Conservation (phyloP, 2,113 vertebrate species). For the Atherinomorus stipes region DNA sequence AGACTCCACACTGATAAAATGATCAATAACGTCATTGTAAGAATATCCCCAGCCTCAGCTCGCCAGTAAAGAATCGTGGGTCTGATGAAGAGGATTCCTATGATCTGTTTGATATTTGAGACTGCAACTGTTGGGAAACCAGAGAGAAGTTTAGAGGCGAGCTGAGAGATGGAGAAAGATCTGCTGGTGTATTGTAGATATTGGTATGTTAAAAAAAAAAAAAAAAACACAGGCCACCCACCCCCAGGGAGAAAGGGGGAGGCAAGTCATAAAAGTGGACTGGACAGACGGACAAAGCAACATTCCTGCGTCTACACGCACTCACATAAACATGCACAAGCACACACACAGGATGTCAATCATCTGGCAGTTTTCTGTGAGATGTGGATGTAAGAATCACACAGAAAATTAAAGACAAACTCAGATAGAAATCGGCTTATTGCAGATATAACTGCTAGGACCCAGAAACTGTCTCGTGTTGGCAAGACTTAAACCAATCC, state of each 20-base stretch:
- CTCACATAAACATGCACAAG: constrained; percentile 21
- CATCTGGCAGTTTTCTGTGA: constrained; percentile 16
- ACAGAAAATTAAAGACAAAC: too few relatives aligned
- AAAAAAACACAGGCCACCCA: constrained; percentile 27
- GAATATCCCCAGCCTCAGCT: too few relatives aligned
- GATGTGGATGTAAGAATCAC: constrained; percentile 62
- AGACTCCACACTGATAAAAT: too few relatives aligned
- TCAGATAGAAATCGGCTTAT: too few relatives aligned
- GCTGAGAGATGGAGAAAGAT: constrained; percentile 14
- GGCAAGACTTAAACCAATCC: not conserved
- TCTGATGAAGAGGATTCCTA: not conserved
- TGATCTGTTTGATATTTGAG: constrained; percentile 64
- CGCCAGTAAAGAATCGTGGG: too few relatives aligned
- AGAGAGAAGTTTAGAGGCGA: constrained; percentile 23
- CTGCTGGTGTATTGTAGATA: constrained; percentile 29
- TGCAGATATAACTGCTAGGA: not conserved
- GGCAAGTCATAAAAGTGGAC: constrained; percentile 72
- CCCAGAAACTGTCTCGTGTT: too few relatives aligned
- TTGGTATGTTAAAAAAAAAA: too few relatives aligned
- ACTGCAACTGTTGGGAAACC: constrained; percentile 59
- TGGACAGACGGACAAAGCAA: constrained; percentile 46
- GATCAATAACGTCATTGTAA: too few relatives aligned
- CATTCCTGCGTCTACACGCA: constrained; percentile 48
- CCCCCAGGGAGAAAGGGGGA: constrained; percentile 70
- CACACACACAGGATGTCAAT: constrained; percentile 25